phyloP scores from a whole-genome alignment of 2,797 vertebrate species.

The Strix occidentalis region DNA sequence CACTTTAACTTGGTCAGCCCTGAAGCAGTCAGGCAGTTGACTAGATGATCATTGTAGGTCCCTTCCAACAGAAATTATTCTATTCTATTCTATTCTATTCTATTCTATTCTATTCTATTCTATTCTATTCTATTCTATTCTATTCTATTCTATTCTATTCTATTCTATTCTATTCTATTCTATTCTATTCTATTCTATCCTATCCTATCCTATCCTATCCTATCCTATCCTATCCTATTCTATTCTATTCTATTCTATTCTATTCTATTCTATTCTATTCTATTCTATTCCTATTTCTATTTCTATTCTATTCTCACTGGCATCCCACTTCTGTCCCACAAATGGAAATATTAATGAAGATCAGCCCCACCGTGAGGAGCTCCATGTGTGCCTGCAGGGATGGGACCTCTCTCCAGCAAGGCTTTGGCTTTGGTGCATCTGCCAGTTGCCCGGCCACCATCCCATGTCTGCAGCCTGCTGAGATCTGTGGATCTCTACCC shows the following conservation, averaged over 20 bases:
- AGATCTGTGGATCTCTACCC: not conserved
- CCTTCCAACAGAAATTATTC: not conserved
- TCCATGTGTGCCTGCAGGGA: not conserved
- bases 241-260: too few relatives aligned
- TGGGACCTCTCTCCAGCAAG: not conserved
- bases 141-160: too few relatives aligned
- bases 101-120: too few relatives aligned
- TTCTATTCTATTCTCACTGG: not conserved
- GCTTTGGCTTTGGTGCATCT: not conserved
- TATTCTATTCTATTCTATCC: not conserved
- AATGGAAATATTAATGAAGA: not conserved
- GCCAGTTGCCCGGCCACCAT: not conserved
- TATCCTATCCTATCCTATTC: too few relatives aligned
- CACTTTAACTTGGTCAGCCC: not conserved
- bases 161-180: too few relatives aligned
- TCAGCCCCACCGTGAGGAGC: not conserved
- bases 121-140: too few relatives aligned
- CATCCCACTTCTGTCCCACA: not conserved
- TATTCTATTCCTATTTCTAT: too few relatives aligned
- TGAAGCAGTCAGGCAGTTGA: not conserved
- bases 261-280: not conserved
- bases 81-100: too few relatives aligned
- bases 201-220: too few relatives aligned
- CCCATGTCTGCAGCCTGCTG: not conserved
- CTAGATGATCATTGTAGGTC: not conserved